Conservation (phyloP, 2,113 vertebrate genomes). For the Rana temporaria region DNA sequence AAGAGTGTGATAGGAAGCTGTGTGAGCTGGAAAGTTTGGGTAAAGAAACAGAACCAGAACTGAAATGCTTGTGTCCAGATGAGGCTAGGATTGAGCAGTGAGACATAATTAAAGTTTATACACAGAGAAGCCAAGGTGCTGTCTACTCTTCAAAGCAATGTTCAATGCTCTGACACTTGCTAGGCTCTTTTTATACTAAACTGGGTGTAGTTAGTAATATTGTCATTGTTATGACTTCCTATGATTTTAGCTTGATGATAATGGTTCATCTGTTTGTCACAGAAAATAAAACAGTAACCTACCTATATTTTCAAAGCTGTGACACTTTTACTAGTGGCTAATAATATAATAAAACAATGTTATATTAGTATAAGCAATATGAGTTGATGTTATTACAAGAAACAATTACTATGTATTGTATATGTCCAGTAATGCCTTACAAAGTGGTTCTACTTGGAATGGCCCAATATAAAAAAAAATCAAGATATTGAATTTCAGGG, state of each 20-base stretch:
- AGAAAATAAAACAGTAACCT: slow-evolving; percentile 40
- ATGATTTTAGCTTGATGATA: slow-evolving; percentile 8
- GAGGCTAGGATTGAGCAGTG: slow-evolving; percentile 17
- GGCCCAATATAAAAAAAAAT: too few species aligned
- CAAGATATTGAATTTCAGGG: too few species aligned
- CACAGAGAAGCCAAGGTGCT: neutral
- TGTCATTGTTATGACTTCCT: slow-evolving; percentile 16
- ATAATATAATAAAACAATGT: slow-evolving; percentile 1
- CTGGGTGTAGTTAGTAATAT: slow-evolving; percentile 5
- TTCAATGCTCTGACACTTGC: neutral
- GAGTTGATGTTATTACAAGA: neutral
- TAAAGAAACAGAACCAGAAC: slow-evolving; percentile 39
- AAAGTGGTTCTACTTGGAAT: too few species aligned
- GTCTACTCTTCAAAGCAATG: neutral
- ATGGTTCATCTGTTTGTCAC: slow-evolving; percentile 7
- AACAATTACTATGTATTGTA: too few species aligned
- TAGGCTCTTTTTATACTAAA: slow-evolving; percentile 20
- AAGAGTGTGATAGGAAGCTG: slow-evolving; percentile 23
- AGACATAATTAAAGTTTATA: slow-evolving; percentile 23
- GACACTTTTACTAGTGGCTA: slow-evolving; percentile 24
- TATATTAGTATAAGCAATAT: neutral
- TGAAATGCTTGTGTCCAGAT: slow-evolving; percentile 45
- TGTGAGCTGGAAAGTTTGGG: slow-evolving; percentile 39
- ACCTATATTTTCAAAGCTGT: slow-evolving; percentile 27
- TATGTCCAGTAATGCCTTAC: too few species aligned